Conservation (phyloP, 1,140 invertebrate genomes). For the Papilio polytes region DNA sequence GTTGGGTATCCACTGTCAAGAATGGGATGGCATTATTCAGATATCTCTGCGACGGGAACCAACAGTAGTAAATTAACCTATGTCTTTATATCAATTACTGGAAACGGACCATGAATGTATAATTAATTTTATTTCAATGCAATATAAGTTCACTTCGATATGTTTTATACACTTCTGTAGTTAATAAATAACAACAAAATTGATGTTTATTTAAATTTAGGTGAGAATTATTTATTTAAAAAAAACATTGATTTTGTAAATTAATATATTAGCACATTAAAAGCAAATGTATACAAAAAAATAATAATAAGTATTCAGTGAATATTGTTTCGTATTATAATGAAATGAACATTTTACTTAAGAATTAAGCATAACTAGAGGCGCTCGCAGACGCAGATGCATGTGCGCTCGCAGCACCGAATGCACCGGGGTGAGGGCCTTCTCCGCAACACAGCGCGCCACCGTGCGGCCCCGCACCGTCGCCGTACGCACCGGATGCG, state of each 20-base stretch:
- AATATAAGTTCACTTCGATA: not conserved
- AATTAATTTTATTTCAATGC: not conserved
- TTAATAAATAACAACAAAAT: not conserved
- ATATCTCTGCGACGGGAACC: not conserved
- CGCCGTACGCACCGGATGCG: not conserved
- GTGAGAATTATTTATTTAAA: not conserved
- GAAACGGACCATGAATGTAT: slow-evolving; percentile 14
- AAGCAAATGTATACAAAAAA: not conserved
- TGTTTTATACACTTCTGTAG: not conserved
- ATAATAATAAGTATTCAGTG: not conserved
- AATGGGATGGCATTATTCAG: not conserved
- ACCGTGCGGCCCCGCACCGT: slow-evolving; percentile 7
- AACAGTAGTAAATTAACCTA: not conserved
- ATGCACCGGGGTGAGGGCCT: not conserved
- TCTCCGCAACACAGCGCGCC: not conserved
- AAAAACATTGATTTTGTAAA: not conserved
- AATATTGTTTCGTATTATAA: not conserved
- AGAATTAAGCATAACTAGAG: not conserved
- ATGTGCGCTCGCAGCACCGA: slow-evolving; percentile 1
- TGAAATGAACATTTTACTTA: not conserved
- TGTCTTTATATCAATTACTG: not conserved
- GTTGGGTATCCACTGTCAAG: too few relatives aligned
- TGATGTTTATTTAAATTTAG: not conserved
- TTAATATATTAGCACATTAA: not conserved
- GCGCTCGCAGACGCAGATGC: slow-evolving; percentile 10